Evolutionary conservation across 2,797 vertebrate species (phyloP).

Genomic region (Darevskia mixta): DNA sequence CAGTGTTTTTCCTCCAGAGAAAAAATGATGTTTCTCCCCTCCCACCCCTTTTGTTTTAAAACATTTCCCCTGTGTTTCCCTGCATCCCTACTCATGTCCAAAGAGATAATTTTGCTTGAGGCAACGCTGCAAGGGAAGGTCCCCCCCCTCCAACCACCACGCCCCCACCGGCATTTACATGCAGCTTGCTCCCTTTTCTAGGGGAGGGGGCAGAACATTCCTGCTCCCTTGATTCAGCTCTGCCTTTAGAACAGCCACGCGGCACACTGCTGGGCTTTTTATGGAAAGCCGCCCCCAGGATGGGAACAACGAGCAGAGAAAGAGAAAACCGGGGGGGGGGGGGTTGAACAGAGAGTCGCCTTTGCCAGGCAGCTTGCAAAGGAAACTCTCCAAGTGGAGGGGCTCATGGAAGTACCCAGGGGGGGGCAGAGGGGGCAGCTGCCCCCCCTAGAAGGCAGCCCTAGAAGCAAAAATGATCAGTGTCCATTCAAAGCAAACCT

Average conservation of each 20-base stretch:
- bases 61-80: no score
- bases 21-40: no score
- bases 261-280: not conserved
- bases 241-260: accelerated
- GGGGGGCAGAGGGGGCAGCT: no score
- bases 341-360: accelerated
- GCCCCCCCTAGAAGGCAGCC: no score
- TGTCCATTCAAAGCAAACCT: no score
- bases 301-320: not conserved
- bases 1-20: not conserved
- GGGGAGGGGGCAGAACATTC: no score
- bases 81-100: not conserved
- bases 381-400: not conserved
- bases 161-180: not conserved
- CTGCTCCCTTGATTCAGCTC: not conserved
- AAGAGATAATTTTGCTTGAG: not conserved
- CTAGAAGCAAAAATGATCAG: no score
- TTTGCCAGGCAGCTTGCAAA: not conserved
- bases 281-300: not conserved
- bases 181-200: not conserved
- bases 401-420: no score
- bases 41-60: not conserved
- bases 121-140: not conserved
- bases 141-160: no score
- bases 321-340: not conserved